phyloP scores from a whole-genome alignment of 2,888 invertebrate species.

The Lepidonotus clava region DNA sequence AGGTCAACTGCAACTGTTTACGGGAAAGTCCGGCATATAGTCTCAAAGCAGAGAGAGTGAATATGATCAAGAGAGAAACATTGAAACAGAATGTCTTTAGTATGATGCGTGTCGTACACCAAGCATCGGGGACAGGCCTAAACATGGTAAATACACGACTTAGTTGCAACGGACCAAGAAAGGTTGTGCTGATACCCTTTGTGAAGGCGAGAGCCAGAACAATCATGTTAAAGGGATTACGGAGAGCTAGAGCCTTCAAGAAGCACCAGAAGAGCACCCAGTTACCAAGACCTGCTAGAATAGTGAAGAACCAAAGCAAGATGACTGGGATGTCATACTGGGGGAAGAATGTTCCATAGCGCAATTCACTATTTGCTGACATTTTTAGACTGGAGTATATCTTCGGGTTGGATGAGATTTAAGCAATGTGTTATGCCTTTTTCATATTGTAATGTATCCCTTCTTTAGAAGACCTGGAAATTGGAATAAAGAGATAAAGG shows the following conservation, averaged over 20 bases:
- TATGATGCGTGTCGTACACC: not conserved
- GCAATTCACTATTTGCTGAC: no score
- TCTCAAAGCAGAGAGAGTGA: not conserved
- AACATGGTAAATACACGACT: not conserved
- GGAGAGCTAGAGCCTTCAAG: not conserved
- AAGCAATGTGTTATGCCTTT: no score
- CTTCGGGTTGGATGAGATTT: no score
- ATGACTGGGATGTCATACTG: not conserved
- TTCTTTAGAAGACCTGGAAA: no score
- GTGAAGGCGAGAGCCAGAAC: not conserved
- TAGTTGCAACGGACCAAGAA: not conserved
- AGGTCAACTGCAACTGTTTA: not conserved
- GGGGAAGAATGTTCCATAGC: not conserved
- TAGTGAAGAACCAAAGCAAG: not conserved
- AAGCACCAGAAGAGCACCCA: not conserved
- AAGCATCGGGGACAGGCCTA: not conserved
- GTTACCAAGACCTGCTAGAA: not conserved
- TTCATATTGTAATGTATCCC: no score
- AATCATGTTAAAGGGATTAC: not conserved
- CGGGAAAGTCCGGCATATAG: not conserved
- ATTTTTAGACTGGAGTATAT: no score
- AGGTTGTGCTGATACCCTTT: not conserved
- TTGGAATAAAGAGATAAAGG: no score
- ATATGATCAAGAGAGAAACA: not conserved
- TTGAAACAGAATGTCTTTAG: not conserved